Percentiles rank a stretch among this genome's conserved stretches.
These are phyloP conservation scores for Carlito syrichta DNA, from an alignment of 2,113 vertebrate genomes.

Conservation along the genomic window DNA sequence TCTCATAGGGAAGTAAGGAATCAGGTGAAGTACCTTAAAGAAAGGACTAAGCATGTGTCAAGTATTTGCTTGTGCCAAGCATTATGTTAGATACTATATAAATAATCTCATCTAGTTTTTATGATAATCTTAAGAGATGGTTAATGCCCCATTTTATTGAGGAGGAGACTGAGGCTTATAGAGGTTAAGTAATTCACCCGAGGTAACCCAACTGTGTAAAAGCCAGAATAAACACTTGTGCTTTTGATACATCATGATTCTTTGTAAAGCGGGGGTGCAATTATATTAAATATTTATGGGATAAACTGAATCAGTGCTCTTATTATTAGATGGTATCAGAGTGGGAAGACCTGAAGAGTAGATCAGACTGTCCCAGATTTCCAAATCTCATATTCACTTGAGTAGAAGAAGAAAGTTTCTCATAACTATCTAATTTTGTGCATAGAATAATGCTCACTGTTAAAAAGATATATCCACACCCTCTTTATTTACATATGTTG, in stretches of 20 bases:
- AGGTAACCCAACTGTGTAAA: neutral
- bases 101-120: constrained; percentile 8
- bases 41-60: neutral
- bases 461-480: constrained; percentile 61
- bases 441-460: constrained; percentile 68
- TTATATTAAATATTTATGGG: constrained; percentile 12
- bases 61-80: neutral
- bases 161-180: neutral
- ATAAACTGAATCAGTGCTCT: constrained; percentile 11
- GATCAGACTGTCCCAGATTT: constrained; percentile 37
- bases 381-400: constrained; percentile 47
- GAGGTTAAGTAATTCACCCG: constrained; percentile 1
- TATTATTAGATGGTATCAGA: constrained; percentile 23
- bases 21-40: constrained; percentile 9
- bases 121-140: neutral
- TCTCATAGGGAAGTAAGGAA: neutral
- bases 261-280: neutral
- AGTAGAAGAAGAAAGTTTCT: constrained; percentile 68
- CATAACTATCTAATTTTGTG: constrained; percentile 56
- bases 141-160: constrained; percentile 22
- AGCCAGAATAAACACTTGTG: neutral
- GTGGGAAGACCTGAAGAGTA: neutral
- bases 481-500: constrained; percentile 71
- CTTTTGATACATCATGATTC: constrained; percentile 5
- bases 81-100: neutral